Percentiles rank a stretch among this genome's conserved stretches.
These are phyloP conservation scores for Aeoliscus strigatus DNA, from an alignment of 2,797 vertebrate species.

Conservation along the genomic window DNA sequence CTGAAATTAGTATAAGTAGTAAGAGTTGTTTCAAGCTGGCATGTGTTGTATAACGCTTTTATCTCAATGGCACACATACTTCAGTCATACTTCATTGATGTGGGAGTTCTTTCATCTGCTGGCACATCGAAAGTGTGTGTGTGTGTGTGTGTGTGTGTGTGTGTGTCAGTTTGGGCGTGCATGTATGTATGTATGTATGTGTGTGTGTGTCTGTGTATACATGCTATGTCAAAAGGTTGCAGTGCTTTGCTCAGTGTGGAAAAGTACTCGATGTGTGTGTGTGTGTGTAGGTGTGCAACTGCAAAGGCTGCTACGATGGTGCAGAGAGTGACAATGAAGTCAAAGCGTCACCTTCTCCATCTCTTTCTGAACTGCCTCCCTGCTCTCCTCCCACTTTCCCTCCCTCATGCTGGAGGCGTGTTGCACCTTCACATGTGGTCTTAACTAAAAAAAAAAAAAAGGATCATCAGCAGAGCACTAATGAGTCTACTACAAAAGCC, in stretches of 20 bases:
- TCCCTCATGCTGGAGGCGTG: background rate
- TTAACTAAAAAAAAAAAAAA: constrained; percentile 24
- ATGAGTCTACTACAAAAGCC: constrained; percentile 23
- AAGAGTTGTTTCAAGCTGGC: constrained; percentile 27
- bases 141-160: constrained; percentile 7
- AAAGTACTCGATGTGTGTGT: too few relatives aligned
- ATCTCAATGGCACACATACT: constrained; percentile 38
- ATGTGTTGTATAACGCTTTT: constrained; percentile 55
- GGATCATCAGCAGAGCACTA: constrained; percentile 9
- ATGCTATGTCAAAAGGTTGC: constrained; percentile 57
- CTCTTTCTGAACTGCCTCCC: constrained; percentile 3
- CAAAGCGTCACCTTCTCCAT: constrained; percentile 29
- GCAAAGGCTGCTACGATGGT: constrained; percentile 34
- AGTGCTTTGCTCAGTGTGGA: constrained; percentile 31
- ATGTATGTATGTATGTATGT: constrained; percentile 10
- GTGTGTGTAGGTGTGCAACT: constrained; percentile 53
- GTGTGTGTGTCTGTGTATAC: constrained; percentile 25
- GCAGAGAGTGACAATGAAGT: constrained; percentile 34
- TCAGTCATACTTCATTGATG: constrained; percentile 50
- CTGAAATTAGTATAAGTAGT: constrained; percentile 15
- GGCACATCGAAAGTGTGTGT: constrained; percentile 25
- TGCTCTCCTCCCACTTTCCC: background rate
- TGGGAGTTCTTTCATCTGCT: constrained; percentile 61
- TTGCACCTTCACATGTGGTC: constrained; percentile 10
- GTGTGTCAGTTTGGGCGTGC: too few relatives aligned